Percentiles rank a stretch among this genome's conserved stretches.
These are phyloP conservation scores for Paramormyrops hopkinsi DNA, from an alignment of 2,797 vertebrate genomes.

Conservation along the genomic window DNA sequence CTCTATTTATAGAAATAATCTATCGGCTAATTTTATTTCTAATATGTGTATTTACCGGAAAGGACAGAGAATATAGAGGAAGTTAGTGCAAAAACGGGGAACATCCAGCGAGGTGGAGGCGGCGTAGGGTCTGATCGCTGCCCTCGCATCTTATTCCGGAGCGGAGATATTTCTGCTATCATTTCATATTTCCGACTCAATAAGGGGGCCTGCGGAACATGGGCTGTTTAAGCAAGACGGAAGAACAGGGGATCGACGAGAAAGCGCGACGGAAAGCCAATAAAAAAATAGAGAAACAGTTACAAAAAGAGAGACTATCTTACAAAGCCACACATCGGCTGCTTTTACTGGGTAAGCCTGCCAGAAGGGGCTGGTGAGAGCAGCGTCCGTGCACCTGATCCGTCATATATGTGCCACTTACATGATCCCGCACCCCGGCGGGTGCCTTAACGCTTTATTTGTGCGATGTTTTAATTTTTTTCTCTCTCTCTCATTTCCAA, in stretches of 20 bases:
- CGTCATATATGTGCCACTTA: background rate
- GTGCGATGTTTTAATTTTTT: slow-evolving; percentile 10
- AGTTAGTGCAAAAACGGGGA: slow-evolving; percentile 32
- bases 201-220: slow-evolving; percentile 33
- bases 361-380: background rate
- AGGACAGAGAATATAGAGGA: slow-evolving; percentile 28
- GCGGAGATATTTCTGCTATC: slow-evolving; percentile 9
- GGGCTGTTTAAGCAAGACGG: slow-evolving; percentile 89
- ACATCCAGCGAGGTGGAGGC: slow-evolving; percentile 28
- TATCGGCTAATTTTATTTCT: slow-evolving; percentile 31
- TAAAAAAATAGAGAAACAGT: slow-evolving; percentile 95
- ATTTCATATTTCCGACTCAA: slow-evolving; percentile 28
- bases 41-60: slow-evolving; percentile 35
- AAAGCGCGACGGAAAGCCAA: slow-evolving; percentile 92
- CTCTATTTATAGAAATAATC: slow-evolving; percentile 29
- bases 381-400: background rate
- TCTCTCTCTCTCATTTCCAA: slow-evolving; percentile 51
- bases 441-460: background rate
- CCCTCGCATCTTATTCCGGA: slow-evolving; percentile 15
- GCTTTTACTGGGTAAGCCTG: slow-evolving; percentile 79
- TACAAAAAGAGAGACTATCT: slow-evolving; percentile 89
- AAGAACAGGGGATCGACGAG: slow-evolving; percentile 92
- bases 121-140: slow-evolving; percentile 34
- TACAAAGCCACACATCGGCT: slow-evolving; percentile 94
- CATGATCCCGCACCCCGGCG: background rate